Base-by-base conservation (phyloP, 1,140 invertebrate genomes). In the Drosophila busckii region DNA sequence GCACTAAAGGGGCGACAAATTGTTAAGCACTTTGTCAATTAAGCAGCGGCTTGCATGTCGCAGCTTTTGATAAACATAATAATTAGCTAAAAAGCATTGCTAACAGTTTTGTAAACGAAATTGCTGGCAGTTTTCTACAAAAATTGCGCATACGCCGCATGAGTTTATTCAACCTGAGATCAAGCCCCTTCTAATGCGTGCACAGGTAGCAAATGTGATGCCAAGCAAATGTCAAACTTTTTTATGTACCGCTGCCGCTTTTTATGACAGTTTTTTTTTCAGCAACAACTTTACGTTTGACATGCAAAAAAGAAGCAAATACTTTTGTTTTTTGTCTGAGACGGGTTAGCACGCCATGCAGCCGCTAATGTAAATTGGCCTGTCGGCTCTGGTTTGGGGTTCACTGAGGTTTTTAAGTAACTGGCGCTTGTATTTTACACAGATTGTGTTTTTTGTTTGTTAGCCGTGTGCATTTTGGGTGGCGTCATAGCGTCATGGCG, bases 221-320 rank as follows among this genome's bases (percentile, higher is more conserved):
- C 37, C 26, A n/a, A n/a, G n/a, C n/a, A n/a, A n/a, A n/a, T 29
- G 49, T 32, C 56, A 38, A 60, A 45, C 38, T 15, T 25, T 26
- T 22, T 45, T 32, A 29, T 31, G 45, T 60, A 26, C 46, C 26
- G 44, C 19, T 26, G 15, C 32, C 8, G 31, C 8, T 35, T 53
- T 69, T 59, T 70, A 55, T 61, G 41, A 41, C 31, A 50, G 38
- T 68, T 48, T 58, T 23, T 12, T 58, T 58, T 37, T 26, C 8
- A 40, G 49, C 15, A 41, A 25, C 16, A n/a, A 45, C 22, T 10
- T 40, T 53, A 9, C 40, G 45, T 62, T 52, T 35, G 56, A 73
- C 69, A 73, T 73, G 69, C 69, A 67, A 71, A 71, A 46, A 28
- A n/a, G n/a, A n/a, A n/a, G n/a, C n/a, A n/a, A n/a, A n/a, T n/a